Evolutionary conservation across 2,113 vertebrate genomes (phyloP).

Genomic region (Grallaria varia): DNA sequence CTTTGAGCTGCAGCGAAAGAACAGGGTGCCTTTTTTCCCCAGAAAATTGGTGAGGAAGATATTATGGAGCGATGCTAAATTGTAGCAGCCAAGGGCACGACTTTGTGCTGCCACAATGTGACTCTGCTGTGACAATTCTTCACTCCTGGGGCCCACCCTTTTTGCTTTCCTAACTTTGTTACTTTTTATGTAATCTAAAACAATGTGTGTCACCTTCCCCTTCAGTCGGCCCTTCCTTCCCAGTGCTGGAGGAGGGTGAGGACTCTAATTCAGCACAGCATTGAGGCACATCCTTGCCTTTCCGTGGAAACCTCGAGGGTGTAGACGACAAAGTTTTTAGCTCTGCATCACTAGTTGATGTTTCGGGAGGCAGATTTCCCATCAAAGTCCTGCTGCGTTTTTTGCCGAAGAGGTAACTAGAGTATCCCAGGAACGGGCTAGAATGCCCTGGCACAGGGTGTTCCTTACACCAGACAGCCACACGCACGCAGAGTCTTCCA

Average conservation of each 20-base stretch:
- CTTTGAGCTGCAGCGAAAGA: not conserved
- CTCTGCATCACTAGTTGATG: not conserved
- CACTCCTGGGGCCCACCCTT: not conserved
- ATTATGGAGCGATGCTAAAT: not conserved
- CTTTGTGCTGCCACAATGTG: accelerated
- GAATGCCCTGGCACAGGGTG: not conserved
- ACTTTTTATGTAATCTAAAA: not conserved
- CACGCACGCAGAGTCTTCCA: not conserved
- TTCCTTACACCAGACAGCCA: not conserved
- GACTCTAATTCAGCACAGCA: not conserved
- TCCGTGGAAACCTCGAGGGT: not conserved
- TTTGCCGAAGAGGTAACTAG: not conserved
- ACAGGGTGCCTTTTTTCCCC: not conserved
- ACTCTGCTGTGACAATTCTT: not conserved
- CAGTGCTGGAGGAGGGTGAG: not conserved
- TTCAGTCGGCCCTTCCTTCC: not conserved
- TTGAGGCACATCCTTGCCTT: not conserved
- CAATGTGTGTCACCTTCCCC: not conserved
- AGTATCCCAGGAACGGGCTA: not conserved
- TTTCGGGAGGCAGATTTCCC: not conserved
- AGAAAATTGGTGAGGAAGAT: not conserved
- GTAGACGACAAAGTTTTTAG: not conserved
- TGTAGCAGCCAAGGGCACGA: not conserved
- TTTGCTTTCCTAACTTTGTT: not conserved
- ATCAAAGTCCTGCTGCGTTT: not conserved